Conservation (phyloP, 2,888 invertebrate species). For the Trisateles emortualis region DNA sequence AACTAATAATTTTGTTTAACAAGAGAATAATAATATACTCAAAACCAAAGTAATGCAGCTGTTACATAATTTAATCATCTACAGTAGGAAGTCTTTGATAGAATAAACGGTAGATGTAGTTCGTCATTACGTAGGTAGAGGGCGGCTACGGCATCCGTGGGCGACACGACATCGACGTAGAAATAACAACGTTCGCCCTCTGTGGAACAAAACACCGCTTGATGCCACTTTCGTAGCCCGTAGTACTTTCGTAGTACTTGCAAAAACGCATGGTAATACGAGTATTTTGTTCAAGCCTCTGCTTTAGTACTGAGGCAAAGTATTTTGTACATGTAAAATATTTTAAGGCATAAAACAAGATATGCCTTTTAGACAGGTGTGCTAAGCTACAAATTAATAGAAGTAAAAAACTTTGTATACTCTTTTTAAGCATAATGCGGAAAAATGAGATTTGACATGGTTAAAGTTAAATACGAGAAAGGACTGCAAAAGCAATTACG, state of each 20-base stretch:
- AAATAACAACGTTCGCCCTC: conserved; percentile 52
- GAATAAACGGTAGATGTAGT: conserved; percentile 42
- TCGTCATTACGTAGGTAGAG: conserved; percentile 43
- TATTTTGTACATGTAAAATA: not conserved
- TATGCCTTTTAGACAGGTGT: too few species aligned
- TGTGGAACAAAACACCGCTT: conserved; percentile 45
- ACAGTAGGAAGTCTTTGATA: conserved; percentile 38
- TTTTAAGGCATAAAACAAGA: too few species aligned
- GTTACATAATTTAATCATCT: conserved; percentile 20
- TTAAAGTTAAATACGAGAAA: too few species aligned
- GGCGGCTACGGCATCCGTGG: conserved; percentile 41
- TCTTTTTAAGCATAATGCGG: too few species aligned
- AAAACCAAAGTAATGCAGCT: not conserved
- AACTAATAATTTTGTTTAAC: too few species aligned
- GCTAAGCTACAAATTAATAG: too few species aligned
- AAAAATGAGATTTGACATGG: too few species aligned
- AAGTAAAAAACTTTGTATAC: too few species aligned
- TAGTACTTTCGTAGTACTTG: conserved; percentile 39
- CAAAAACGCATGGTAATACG: conserved; percentile 34
- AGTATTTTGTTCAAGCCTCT: conserved; percentile 22
- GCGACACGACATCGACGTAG: conserved; percentile 38
- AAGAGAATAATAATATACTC: not conserved
- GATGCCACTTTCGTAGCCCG: conserved; percentile 28
- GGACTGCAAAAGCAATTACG: too few species aligned
- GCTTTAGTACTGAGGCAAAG: conserved; percentile 9